Conservation (phyloP, 2,888 invertebrate species). For the Leucania comma region DNA sequence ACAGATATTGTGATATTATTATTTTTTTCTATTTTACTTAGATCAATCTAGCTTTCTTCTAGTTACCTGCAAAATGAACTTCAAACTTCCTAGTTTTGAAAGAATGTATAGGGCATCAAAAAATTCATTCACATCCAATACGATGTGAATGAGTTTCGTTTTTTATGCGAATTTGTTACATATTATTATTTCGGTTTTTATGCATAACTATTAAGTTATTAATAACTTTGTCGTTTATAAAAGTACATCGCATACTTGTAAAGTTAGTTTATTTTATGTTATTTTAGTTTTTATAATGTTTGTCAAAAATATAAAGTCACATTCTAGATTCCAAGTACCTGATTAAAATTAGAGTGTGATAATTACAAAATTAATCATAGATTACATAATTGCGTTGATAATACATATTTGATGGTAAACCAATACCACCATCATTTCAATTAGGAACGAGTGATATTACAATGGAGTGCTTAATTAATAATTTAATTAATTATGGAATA, state of each 20-base stretch:
- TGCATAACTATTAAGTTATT: too few relatives aligned
- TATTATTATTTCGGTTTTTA: too few relatives aligned
- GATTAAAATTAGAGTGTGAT: background rate
- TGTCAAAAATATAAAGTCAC: background rate
- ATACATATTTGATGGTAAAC: constrained; percentile 37
- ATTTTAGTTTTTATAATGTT: too few relatives aligned
- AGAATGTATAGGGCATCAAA: too few relatives aligned
- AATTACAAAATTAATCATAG: constrained; percentile 12
- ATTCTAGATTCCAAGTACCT: background rate
- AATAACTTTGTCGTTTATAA: too few relatives aligned
- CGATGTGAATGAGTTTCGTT: too few relatives aligned
- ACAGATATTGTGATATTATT: constrained; percentile 5
- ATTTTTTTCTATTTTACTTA: background rate
- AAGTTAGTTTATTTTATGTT: too few relatives aligned
- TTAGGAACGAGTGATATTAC: constrained; percentile 33
- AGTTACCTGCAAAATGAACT: background rate
- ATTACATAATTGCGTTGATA: constrained; percentile 31
- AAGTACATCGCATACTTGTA: too few relatives aligned
- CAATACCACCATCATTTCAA: constrained; percentile 27
- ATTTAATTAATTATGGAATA: constrained; percentile 19
- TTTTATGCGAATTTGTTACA: too few relatives aligned
- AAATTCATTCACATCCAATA: too few relatives aligned
- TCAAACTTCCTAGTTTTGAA: background rate
- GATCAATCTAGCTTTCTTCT: background rate
- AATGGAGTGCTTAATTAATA: constrained; percentile 25